Conservation (phyloP, 2,113 vertebrate genomes). For the Ginglymostoma cirratum region DNA sequence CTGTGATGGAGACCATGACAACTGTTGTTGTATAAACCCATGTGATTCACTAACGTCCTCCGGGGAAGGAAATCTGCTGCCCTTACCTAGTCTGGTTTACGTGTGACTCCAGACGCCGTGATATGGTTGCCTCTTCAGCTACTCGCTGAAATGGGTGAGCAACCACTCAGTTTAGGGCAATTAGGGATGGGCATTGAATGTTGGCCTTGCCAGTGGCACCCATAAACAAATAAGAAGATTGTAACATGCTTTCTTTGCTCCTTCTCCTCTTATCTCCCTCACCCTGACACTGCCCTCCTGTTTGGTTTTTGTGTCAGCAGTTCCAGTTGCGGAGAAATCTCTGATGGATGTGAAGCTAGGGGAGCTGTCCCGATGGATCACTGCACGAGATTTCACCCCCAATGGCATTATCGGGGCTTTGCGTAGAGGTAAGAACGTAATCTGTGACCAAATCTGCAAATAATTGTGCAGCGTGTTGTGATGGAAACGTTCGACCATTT, state of each 20-base stretch:
- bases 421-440: slow-evolving; percentile 62
- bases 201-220: background rate
- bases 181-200: background rate
- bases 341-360: slow-evolving; percentile 84
- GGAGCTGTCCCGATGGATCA: slow-evolving; percentile 73
- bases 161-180: background rate
- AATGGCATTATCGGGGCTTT: slow-evolving; percentile 57
- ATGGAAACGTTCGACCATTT: background rate
- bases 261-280: background rate
- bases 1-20: too few species aligned
- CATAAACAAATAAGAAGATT: background rate
- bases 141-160: background rate
- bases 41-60: too few species aligned
- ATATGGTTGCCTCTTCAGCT: too few species aligned
- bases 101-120: too few species aligned
- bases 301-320: slow-evolving; percentile 44
- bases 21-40: too few species aligned
- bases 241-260: background rate
- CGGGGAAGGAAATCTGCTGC: too few species aligned
- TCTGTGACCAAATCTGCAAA: background rate
- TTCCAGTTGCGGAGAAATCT: slow-evolving; percentile 67
- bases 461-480: background rate
- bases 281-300: background rate
- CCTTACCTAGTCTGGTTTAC: too few species aligned
- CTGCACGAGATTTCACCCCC: slow-evolving; percentile 71